Conservation (phyloP, 2,113 vertebrate genomes). For the Ovis canadensis region DNA sequence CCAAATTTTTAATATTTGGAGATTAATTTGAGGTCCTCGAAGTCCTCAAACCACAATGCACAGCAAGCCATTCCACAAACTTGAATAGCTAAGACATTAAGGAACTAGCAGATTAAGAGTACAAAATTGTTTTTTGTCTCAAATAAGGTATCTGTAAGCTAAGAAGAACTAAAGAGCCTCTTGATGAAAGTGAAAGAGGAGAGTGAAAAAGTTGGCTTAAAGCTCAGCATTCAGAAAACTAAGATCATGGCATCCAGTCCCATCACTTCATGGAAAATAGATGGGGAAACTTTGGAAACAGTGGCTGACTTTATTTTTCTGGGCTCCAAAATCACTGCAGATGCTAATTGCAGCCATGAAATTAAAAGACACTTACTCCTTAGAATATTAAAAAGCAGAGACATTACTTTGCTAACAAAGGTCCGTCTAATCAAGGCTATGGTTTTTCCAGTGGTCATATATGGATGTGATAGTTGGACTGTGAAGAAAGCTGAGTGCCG, state of each 20-base stretch:
- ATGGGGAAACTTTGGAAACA: not conserved
- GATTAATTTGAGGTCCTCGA: not conserved
- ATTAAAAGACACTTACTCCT: not conserved
- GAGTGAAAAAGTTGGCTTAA: not conserved
- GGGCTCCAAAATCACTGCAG: not conserved
- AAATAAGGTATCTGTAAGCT: not conserved
- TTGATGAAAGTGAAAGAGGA: not conserved
- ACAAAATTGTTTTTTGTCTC: not conserved
- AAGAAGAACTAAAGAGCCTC: not conserved
- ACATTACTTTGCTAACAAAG: not conserved
- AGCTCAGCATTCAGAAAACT: not conserved
- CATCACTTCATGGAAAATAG: not conserved
- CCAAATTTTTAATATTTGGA: not conserved
- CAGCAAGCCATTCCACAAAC: not conserved
- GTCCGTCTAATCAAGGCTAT: not conserved
- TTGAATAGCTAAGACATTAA: not conserved
- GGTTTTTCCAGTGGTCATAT: not conserved
- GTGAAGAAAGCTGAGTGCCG: accelerated
- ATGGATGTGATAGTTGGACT: not conserved
- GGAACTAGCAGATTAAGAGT: not conserved
- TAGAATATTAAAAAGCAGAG: not conserved
- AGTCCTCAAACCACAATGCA: not conserved
- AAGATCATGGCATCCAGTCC: not conserved
- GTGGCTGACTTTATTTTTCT: not conserved
- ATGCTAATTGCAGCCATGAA: not conserved